phyloP scores from a whole-genome alignment of 2,113 vertebrate genomes.

The Osmerus eperlanus region DNA sequence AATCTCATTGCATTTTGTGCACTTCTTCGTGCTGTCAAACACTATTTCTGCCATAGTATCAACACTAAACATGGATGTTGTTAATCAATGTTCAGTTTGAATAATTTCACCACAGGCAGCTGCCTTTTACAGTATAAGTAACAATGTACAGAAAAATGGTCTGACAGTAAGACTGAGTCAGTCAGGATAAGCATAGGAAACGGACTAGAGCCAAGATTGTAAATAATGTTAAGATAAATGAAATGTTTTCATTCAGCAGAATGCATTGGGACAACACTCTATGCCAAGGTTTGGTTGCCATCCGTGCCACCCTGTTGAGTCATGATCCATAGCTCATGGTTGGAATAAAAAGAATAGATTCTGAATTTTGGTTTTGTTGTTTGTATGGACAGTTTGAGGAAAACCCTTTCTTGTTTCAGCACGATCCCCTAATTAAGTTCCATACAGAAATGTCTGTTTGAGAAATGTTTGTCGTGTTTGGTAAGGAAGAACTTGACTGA shows the following conservation, averaged over 20 bases:
- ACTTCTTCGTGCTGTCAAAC: not conserved
- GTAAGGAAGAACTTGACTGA: too few species aligned
- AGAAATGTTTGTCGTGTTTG: too few species aligned
- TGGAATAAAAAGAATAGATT: conserved; percentile 41
- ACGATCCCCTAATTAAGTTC: too few species aligned
- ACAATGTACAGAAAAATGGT: not conserved
- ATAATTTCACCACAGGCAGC: not conserved
- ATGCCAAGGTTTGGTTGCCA: not conserved
- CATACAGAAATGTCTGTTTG: too few species aligned
- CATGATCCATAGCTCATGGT: conserved; percentile 1
- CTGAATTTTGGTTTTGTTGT: not conserved
- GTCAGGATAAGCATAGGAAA: not conserved
- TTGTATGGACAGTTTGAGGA: too few species aligned
- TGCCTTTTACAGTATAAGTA: not conserved
- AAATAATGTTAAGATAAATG: not conserved
- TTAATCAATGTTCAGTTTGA: not conserved
- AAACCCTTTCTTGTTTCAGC: too few species aligned
- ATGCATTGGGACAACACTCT: conserved; percentile 5
- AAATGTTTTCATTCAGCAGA: not conserved
- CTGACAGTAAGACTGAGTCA: not conserved
- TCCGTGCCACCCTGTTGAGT: not conserved
- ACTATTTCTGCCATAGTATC: not conserved
- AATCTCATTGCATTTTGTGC: conserved; percentile 1
- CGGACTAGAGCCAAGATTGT: not conserved
- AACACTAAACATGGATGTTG: not conserved